phyloP scores from a whole-genome alignment of 2,113 vertebrate species.

The Astatotilapia flaviijosephi region DNA sequence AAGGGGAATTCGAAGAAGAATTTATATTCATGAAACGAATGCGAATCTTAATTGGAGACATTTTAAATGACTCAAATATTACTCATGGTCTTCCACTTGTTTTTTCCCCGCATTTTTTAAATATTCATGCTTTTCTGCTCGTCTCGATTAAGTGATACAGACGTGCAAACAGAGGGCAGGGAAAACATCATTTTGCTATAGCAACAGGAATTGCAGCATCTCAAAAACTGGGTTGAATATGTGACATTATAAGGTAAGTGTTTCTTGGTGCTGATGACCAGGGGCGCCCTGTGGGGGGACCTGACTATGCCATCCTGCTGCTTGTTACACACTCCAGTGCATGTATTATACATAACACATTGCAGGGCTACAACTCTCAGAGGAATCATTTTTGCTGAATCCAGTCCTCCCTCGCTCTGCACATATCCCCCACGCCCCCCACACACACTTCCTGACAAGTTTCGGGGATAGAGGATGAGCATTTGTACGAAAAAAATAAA shows the following conservation, averaged over 20 bases:
- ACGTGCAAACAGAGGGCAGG: neutral
- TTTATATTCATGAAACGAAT: constrained; percentile 40
- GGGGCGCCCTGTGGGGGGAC: constrained; percentile 39
- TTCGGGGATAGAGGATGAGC: constrained; percentile 14
- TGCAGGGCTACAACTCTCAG: constrained; percentile 42
- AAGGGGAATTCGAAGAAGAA: constrained; percentile 20
- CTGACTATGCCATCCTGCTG: constrained; percentile 26
- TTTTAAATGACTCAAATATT: constrained; percentile 10
- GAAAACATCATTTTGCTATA: neutral
- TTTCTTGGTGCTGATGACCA: constrained; percentile 42
- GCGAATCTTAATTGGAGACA: constrained; percentile 24
- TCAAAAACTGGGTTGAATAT: neutral
- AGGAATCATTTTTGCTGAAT: constrained; percentile 39
- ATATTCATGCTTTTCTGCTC: neutral
- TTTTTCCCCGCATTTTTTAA: neutral
- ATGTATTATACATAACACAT: constrained; percentile 64
- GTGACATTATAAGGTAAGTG: constrained; percentile 10
- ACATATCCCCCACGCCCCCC: neutral
- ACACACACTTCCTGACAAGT: constrained; percentile 23
- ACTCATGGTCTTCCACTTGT: neutral
- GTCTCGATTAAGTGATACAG: neutral
- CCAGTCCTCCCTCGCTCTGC: neutral
- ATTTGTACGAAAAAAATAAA: neutral
- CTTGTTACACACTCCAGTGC: constrained; percentile 50
- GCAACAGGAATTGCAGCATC: neutral